These are phyloP conservation scores for Agapostemon virescens DNA, from an alignment of 2,888 invertebrate genomes.

Conservation along the genomic window DNA sequence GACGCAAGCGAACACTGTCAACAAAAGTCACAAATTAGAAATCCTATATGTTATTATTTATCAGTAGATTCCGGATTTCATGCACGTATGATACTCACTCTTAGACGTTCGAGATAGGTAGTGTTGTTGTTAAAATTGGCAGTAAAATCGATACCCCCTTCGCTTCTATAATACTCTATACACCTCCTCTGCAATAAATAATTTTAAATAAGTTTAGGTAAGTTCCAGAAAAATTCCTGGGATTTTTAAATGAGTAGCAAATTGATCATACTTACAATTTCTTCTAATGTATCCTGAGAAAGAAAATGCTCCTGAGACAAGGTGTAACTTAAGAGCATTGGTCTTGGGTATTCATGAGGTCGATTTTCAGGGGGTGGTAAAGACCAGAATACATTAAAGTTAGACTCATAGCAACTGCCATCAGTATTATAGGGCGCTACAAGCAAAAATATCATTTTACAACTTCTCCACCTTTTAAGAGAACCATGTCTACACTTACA, in stretches of 20 bases:
- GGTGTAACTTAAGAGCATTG: constrained; percentile 93
- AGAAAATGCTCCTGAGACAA: constrained; percentile 91
- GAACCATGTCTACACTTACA: constrained; percentile 84
- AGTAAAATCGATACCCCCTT: constrained; percentile 85
- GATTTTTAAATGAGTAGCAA: too few species aligned
- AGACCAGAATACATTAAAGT: constrained; percentile 94
- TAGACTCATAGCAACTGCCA: constrained; percentile 90
- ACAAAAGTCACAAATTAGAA: constrained; percentile 24
- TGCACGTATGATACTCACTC: constrained; percentile 78
- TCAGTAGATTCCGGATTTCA: not conserved
- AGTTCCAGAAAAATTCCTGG: not conserved
- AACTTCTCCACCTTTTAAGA: not conserved
- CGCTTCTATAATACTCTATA: constrained; percentile 90
- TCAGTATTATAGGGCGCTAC: constrained; percentile 90
- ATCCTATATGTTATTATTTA: not conserved
- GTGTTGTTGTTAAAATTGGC: constrained; percentile 87
- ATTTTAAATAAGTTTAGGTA: not conserved
- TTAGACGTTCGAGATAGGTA: constrained; percentile 92
- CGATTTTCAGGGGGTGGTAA: constrained; percentile 96
- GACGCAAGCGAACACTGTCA: constrained; percentile 86
- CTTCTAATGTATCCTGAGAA: constrained; percentile 90
- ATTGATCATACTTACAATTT: constrained; percentile 84
- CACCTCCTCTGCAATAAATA: constrained; percentile 84
- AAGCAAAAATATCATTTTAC: constrained; percentile 7
- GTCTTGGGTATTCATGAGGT: constrained; percentile 95